Conservation (phyloP, 1,140 invertebrate genomes). For the Aculops lycopersici region DNA sequence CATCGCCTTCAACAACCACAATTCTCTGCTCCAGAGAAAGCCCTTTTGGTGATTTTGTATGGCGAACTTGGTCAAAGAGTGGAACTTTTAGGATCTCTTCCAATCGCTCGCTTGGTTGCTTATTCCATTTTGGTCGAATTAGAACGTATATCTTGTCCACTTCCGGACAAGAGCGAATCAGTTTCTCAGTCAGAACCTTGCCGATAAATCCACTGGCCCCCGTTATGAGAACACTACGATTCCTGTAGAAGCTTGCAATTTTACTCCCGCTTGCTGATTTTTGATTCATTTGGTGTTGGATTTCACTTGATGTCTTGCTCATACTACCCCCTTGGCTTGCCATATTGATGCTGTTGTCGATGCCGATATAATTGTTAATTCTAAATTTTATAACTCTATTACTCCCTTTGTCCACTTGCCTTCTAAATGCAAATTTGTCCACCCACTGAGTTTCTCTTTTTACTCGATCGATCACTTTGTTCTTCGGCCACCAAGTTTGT, state of each 20-base stretch:
- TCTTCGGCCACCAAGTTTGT: too few relatives aligned
- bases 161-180: conserved; percentile 32
- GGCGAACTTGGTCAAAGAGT: conserved; percentile 3
- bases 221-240: conserved; percentile 19
- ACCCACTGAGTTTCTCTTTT: not conserved
- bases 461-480: too few relatives aligned
- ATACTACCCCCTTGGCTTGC: not conserved
- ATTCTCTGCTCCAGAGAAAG: conserved; percentile 32
- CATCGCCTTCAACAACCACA: conserved; percentile 56
- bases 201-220: conserved; percentile 23
- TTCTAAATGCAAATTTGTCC: not conserved
- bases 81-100: conserved; percentile 3
- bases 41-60: conserved; percentile 1
- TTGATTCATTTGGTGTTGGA: too few relatives aligned
- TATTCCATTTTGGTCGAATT: conserved; percentile 21
- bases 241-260: conserved; percentile 15
- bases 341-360: not conserved
- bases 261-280: too few relatives aligned
- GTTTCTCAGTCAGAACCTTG: conserved; percentile 34
- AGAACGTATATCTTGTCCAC: conserved; percentile 32
- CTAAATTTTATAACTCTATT: not conserved
- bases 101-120: conserved; percentile 1
- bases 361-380: not conserved
- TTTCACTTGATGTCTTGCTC: too few relatives aligned
- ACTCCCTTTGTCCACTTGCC: not conserved